Percentiles rank a stretch among this genome's conserved stretches.
Conservation (phyloP, 2,113 vertebrate species). For the Caretta caretta region DNA sequence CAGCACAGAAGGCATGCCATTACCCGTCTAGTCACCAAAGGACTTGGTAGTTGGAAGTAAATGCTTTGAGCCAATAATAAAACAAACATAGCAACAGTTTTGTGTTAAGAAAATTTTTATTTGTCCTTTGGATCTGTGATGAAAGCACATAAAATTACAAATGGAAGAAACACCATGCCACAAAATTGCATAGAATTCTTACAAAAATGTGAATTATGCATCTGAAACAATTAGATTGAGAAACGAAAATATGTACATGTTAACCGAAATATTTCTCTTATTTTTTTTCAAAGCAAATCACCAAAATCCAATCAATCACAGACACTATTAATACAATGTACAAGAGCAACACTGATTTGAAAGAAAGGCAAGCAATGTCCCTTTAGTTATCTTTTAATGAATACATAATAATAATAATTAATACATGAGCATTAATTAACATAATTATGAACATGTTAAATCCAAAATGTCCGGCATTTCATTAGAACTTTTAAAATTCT, state of each 20-base stretch:
- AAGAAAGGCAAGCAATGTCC: slow-evolving; percentile 89
- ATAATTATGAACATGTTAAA: slow-evolving; percentile 81
- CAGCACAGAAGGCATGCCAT: neutral
- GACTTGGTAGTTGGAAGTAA: neutral
- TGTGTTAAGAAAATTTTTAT: slow-evolving; percentile 89
- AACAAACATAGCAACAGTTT: slow-evolving; percentile 1
- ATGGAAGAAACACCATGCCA: slow-evolving; percentile 92
- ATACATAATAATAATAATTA: slow-evolving; percentile 75
- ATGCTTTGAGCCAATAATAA: neutral
- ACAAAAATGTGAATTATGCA: slow-evolving; percentile 87
- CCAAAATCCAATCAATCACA: slow-evolving; percentile 83
- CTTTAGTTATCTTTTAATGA: slow-evolving; percentile 83
- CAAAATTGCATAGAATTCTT: slow-evolving; percentile 93
- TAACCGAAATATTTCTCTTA: slow-evolving; percentile 77
- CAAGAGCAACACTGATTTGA: slow-evolving; percentile 90
- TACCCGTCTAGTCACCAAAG: fast-evolving
- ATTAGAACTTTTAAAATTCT: slow-evolving; percentile 79
- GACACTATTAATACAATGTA: slow-evolving; percentile 84
- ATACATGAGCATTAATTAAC: slow-evolving; percentile 84
- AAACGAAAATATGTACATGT: slow-evolving; percentile 83
- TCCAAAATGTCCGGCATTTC: slow-evolving; percentile 80
- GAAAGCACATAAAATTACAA: slow-evolving; percentile 90
- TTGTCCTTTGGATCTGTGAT: slow-evolving; percentile 87
- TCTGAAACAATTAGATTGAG: slow-evolving; percentile 82
- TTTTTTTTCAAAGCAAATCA: slow-evolving; percentile 79